Percentiles rank a stretch among this genome's conserved stretches.
Evolutionary conservation across 2,113 vertebrate species (phyloP).

Genomic region (Holacanthus passer): DNA sequence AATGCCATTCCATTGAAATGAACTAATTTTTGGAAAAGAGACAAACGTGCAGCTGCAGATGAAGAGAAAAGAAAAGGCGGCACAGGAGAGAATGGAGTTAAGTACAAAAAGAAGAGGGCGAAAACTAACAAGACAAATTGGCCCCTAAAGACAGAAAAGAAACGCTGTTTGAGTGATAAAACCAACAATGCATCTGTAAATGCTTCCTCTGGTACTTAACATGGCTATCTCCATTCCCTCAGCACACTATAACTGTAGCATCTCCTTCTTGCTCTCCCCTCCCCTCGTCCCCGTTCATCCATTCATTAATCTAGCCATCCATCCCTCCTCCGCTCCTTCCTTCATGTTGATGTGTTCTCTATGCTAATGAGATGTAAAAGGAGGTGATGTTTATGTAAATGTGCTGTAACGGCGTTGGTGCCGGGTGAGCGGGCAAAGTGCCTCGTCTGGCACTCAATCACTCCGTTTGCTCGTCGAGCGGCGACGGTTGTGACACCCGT

Average conservation of each 20-base stretch:
- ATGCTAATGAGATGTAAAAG: conserved; percentile 75
- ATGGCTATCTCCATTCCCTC: conserved; percentile 22
- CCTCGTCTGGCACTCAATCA: conserved; percentile 58
- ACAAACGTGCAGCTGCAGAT: background rate
- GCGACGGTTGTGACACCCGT: conserved; percentile 39
- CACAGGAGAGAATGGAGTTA: conserved; percentile 9
- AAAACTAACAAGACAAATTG: conserved; percentile 50
- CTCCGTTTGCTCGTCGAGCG: conserved; percentile 35
- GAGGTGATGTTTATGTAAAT: conserved; percentile 76
- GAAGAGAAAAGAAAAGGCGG: conserved; percentile 5
- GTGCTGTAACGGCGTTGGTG: conserved; percentile 48
- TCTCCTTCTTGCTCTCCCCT: conserved; percentile 9
- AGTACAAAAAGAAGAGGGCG: background rate
- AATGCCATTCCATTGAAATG: background rate
- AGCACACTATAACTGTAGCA: conserved; percentile 20
- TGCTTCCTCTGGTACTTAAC: conserved; percentile 43
- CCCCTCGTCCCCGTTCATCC: conserved; percentile 2
- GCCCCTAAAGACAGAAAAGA: conserved; percentile 25
- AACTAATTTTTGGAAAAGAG: conserved; percentile 8
- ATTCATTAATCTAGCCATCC: conserved; percentile 45
- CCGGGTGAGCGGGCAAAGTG: conserved; percentile 51
- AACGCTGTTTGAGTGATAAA: conserved; percentile 35
- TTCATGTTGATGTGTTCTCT: conserved; percentile 61
- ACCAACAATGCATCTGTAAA: conserved; percentile 48
- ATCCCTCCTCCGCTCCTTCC: conserved; percentile 31